These are phyloP conservation scores for Harlomillsia oculata DNA, from an alignment of 1,140 invertebrate genomes.

Conservation along the genomic window DNA sequence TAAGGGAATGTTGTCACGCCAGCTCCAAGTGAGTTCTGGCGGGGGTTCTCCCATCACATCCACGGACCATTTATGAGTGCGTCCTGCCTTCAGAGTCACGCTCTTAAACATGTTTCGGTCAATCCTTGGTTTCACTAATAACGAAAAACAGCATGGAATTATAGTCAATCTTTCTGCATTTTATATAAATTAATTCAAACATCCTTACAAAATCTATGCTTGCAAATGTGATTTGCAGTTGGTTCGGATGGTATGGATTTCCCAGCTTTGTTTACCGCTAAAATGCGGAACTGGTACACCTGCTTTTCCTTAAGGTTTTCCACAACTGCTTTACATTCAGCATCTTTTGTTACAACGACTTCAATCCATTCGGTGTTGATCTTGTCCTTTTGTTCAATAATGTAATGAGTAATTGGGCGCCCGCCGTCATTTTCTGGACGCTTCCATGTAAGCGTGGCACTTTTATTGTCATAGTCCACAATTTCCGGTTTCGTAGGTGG, in stretches of 20 bases:
- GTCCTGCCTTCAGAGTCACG: slow-evolving; percentile 73
- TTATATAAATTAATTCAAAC: background rate
- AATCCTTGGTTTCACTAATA: slow-evolving; percentile 78
- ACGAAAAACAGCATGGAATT: slow-evolving; percentile 19
- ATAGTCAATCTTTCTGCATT: background rate
- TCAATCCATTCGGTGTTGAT: slow-evolving; percentile 79
- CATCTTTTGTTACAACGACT: slow-evolving; percentile 67
- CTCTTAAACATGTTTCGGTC: slow-evolving; percentile 79
- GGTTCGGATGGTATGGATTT: slow-evolving; percentile 76
- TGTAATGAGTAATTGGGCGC: slow-evolving; percentile 58
- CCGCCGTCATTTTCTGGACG: slow-evolving; percentile 79
- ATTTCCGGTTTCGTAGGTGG: slow-evolving; percentile 84
- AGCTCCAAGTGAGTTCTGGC: slow-evolving; percentile 74
- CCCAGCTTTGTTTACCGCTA: slow-evolving; percentile 86
- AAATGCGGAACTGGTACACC: slow-evolving; percentile 84
- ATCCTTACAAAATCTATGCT: slow-evolving; percentile 79
- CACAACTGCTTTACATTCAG: slow-evolving; percentile 66
- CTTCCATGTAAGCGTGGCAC: slow-evolving; percentile 80
- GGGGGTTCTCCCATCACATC: slow-evolving; percentile 82
- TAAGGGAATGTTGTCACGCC: slow-evolving; percentile 69
- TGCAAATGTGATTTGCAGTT: slow-evolving; percentile 83
- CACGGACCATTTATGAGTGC: slow-evolving; percentile 85
- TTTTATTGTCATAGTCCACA: slow-evolving; percentile 85
- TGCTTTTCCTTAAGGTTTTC: slow-evolving; percentile 85
- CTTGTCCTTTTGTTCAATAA: slow-evolving; percentile 95